Percentiles rank a stretch among this genome's conserved stretches.
Conservation (phyloP, 2,113 vertebrate species). For the Pandion haliaetus region DNA sequence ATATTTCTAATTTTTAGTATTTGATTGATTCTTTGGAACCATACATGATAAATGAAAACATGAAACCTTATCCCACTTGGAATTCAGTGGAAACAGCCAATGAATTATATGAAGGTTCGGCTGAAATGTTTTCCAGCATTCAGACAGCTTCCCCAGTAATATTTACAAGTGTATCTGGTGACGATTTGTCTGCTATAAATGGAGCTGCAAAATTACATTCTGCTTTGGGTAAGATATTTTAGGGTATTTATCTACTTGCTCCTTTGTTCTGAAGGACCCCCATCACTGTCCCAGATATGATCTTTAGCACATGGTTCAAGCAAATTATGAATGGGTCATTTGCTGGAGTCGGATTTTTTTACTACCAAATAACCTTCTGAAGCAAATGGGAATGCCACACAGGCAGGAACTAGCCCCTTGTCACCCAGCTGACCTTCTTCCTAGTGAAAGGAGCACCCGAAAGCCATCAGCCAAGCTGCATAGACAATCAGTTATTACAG, state of each 20-base stretch:
- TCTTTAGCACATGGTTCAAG: conserved; percentile 65
- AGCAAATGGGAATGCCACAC: conserved; percentile 81
- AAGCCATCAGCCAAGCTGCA: conserved; percentile 77
- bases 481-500: conserved; percentile 89
- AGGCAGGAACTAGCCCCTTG: conserved; percentile 72
- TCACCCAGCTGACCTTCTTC: conserved; percentile 79
- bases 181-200: conserved; percentile 32
- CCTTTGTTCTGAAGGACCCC: neutral
- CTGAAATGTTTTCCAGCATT: conserved; percentile 73
- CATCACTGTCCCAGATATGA: conserved; percentile 32
- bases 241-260: neutral
- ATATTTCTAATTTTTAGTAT: conserved; percentile 73
- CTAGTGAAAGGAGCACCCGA: conserved; percentile 73
- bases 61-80: neutral
- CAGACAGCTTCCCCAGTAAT: conserved; percentile 74
- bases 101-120: conserved; percentile 79
- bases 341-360: conserved; percentile 61
- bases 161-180: conserved; percentile 56
- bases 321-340: conserved; percentile 72
- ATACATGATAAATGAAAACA: conserved; percentile 46
- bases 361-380: conserved; percentile 58
- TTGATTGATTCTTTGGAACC: conserved; percentile 56
- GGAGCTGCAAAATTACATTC: conserved; percentile 42
- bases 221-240: conserved; percentile 59
- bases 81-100: conserved; percentile 40